These are phyloP conservation scores for Epicauta chinensis DNA, from an alignment of 1,140 invertebrate species.

Conservation along the genomic window DNA sequence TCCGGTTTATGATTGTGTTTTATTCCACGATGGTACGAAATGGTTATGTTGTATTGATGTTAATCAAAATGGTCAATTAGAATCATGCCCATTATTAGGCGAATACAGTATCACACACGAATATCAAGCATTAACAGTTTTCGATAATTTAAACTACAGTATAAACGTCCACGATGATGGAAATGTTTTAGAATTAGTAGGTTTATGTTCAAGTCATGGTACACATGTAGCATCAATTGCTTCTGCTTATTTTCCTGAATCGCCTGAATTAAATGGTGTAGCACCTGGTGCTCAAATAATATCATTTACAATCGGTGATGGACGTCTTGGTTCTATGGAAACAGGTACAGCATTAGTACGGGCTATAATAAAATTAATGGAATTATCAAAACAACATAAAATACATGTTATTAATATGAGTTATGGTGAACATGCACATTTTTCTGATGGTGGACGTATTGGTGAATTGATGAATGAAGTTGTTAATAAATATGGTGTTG, in stretches of 20 bases:
- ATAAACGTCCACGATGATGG: constrained; percentile 93
- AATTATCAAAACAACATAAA: constrained; percentile 51
- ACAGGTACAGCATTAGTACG: constrained; percentile 86
- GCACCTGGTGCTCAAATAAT: constrained; percentile 96
- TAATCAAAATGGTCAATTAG: constrained; percentile 73
- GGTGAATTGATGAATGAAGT: constrained; percentile 83
- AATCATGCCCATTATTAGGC: constrained; percentile 68
- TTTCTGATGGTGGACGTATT: constrained; percentile 80
- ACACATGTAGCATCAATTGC: constrained; percentile 97
- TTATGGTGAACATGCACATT: constrained; percentile 92
- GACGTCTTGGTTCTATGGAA: constrained; percentile 88
- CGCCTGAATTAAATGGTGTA: constrained; percentile 86
- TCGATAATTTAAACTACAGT: constrained; percentile 82
- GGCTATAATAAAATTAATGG: constrained; percentile 83
- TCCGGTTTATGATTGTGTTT: constrained; percentile 87
- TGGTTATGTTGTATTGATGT: constrained; percentile 88
- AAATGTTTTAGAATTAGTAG: constrained; percentile 87
- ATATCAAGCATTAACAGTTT: constrained; percentile 65
- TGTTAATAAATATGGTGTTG: constrained; percentile 86
- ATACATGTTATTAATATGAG: constrained; percentile 96
- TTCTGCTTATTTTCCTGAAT: constrained; percentile 83
- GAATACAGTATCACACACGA: constrained; percentile 79
- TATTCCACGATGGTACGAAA: constrained; percentile 79
- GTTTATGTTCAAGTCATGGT: constrained; percentile 88
- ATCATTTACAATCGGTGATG: constrained; percentile 86